Conservation (phyloP, 2,113 vertebrate genomes). For the Nipponia nippon region DNA sequence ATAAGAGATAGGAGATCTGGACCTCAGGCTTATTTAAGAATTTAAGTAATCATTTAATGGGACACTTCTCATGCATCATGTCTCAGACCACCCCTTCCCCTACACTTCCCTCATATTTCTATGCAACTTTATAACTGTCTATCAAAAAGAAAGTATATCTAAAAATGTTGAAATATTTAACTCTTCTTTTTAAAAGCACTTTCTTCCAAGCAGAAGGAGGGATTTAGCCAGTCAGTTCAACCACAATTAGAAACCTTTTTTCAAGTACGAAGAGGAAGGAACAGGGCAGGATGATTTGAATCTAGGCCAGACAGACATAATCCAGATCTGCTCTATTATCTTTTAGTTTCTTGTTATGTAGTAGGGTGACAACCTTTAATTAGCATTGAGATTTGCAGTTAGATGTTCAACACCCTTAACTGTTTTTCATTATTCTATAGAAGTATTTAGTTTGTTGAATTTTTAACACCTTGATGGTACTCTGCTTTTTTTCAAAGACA, state of each 20-base stretch:
- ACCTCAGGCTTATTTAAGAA: neutral
- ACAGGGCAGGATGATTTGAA: neutral
- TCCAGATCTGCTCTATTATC: neutral
- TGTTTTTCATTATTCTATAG: neutral
- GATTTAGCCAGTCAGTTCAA: neutral
- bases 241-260: neutral
- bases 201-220: neutral
- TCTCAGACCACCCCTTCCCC: neutral
- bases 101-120: neutral
- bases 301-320: conserved; percentile 1
- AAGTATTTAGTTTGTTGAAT: neutral
- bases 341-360: neutral
- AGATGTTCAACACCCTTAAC: neutral
- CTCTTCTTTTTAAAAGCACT: neutral
- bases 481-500: neutral
- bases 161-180: neutral
- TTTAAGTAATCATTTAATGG: neutral
- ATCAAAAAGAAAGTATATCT: neutral
- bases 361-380: neutral
- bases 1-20: neutral
- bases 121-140: neutral
- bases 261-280: neutral
- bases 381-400: neutral
- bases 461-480: neutral
- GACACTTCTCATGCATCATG: neutral